These are phyloP conservation scores for Homarus americanus DNA, from an alignment of 1,140 invertebrate genomes.

Conservation along the genomic window DNA sequence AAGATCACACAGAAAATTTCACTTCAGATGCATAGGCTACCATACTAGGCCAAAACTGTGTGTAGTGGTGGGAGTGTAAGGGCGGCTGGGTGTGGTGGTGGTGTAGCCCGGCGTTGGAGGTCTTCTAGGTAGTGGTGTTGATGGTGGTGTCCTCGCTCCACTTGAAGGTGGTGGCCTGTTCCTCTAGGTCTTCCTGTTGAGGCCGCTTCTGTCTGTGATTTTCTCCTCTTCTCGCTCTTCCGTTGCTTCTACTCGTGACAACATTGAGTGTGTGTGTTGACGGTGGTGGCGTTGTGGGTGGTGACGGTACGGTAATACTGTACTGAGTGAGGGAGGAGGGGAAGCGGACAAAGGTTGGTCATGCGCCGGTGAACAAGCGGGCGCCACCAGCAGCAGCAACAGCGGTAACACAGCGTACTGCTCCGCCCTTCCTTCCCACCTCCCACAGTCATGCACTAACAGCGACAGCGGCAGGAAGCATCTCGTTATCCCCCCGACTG, in stretches of 20 bases:
- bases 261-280: neutral
- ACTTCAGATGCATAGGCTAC: too few species aligned
- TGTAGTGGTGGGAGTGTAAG: neutral
- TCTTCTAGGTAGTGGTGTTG: neutral
- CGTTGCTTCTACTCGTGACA: too few species aligned
- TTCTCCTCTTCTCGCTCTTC: too few species aligned
- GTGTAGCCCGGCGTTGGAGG: neutral
- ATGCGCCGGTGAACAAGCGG: conserved; percentile 30
- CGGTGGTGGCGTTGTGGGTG: conserved; percentile 12
- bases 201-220: too few species aligned
- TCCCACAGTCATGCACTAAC: conserved; percentile 39
- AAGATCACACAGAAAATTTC: too few species aligned
- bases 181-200: neutral
- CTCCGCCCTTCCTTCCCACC: conserved; percentile 36
- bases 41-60: too few species aligned
- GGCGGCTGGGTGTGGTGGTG: neutral
- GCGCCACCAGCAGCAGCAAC: conserved; percentile 28
- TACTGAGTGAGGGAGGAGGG: conserved; percentile 11
- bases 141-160: neutral
- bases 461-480: conserved; percentile 34
- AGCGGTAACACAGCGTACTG: too few species aligned
- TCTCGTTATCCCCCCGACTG: conserved; percentile 1
- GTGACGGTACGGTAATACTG: neutral
- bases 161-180: conserved; percentile 27
- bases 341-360: conserved; percentile 28